phyloP scores from a whole-genome alignment of 2,797 vertebrate genomes.

The Gymnothorax reevesii region DNA sequence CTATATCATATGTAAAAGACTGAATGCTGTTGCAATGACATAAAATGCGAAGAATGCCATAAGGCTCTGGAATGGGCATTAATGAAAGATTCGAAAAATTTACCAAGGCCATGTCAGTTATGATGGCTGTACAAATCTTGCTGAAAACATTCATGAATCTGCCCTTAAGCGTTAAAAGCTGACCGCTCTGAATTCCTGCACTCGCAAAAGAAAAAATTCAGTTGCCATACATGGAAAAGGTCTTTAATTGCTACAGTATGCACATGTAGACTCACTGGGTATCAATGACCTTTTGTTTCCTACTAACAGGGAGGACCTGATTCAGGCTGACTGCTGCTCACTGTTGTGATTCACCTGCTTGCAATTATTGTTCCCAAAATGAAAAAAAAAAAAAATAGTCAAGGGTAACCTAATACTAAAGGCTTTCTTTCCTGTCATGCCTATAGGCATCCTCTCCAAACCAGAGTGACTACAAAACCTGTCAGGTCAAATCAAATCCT shows the following conservation, averaged over 20 bases:
- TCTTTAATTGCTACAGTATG: slow-evolving; percentile 17
- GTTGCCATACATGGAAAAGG: neutral
- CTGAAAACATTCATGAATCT: too few species aligned
- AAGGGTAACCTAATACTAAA: slow-evolving; percentile 39
- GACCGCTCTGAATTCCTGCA: neutral
- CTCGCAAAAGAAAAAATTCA: neutral
- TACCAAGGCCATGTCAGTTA: too few species aligned
- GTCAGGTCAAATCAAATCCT: slow-evolving; percentile 65
- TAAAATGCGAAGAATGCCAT: too few species aligned
- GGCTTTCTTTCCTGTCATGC: slow-evolving; percentile 49
- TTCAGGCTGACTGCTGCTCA: slow-evolving; percentile 26
- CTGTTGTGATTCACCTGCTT: slow-evolving; percentile 47
- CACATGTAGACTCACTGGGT: neutral
- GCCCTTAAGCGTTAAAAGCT: neutral
- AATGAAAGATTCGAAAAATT: too few species aligned
- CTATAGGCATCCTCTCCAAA: slow-evolving; percentile 71
- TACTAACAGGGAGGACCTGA: neutral
- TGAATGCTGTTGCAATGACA: too few species aligned
- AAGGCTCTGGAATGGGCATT: too few species aligned
- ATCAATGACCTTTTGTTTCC: neutral
- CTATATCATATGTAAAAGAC: too few species aligned
- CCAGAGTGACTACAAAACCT: slow-evolving; percentile 62
- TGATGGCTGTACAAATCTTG: too few species aligned
- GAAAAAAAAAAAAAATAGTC: slow-evolving; percentile 35
- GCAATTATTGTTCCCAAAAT: slow-evolving; percentile 48